Percentiles rank a stretch among this genome's conserved stretches.
phyloP scores from a whole-genome alignment of 2,113 vertebrate genomes.

The Amphiprion percula region DNA sequence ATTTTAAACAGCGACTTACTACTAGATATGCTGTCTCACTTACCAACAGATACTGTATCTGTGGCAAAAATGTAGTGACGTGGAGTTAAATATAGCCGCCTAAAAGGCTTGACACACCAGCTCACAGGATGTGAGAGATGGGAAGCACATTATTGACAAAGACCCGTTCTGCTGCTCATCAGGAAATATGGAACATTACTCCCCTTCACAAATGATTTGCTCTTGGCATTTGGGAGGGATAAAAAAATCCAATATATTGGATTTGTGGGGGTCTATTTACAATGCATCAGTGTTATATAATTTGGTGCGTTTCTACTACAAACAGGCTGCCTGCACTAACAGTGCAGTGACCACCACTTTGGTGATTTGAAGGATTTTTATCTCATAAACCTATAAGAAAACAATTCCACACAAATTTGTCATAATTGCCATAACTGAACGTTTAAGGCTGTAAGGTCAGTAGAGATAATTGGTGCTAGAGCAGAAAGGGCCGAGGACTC shows the following conservation, averaged over 20 bases:
- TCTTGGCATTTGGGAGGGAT: conserved; percentile 74
- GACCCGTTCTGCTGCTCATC: conserved; percentile 67
- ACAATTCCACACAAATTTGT: conserved; percentile 30
- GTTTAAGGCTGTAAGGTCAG: conserved; percentile 20
- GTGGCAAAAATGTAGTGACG: conserved; percentile 44
- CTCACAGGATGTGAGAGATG: conserved; percentile 65
- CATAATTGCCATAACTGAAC: conserved; percentile 45
- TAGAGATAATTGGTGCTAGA: conserved; percentile 40
- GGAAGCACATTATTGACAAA: conserved; percentile 76
- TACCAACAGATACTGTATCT: conserved; percentile 51
- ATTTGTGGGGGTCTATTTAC: conserved; percentile 73
- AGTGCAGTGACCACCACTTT: conserved; percentile 52
- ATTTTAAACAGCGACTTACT: conserved; percentile 33
- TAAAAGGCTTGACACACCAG: conserved; percentile 74
- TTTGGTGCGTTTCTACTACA: conserved; percentile 52
- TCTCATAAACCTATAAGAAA: conserved; percentile 50
- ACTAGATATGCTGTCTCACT: conserved; percentile 33
- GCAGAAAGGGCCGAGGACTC: conserved; percentile 26
- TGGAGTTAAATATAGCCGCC: conserved; percentile 73
- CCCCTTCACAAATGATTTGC: conserved; percentile 73
- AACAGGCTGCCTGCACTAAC: conserved; percentile 43
- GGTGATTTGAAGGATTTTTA: conserved; percentile 51
- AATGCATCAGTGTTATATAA: conserved; percentile 70
- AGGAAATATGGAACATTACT: conserved; percentile 78
- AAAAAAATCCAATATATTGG: conserved; percentile 75